phyloP scores from a whole-genome alignment of 2,113 vertebrate genomes.

The Psammodynastes pulverulentus region DNA sequence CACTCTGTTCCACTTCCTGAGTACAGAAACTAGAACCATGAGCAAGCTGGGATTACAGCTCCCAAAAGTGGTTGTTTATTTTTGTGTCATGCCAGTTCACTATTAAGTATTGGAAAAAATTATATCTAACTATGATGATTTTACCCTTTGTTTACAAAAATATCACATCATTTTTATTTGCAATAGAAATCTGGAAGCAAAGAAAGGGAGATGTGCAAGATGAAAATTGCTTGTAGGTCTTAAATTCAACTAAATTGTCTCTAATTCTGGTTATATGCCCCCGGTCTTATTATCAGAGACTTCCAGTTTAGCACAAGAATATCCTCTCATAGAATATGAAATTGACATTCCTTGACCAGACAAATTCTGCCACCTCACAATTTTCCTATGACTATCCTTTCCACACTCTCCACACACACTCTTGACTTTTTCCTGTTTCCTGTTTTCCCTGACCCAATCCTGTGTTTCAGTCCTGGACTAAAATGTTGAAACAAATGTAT shows the following conservation, averaged over 20 bases:
- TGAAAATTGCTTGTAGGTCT: background rate
- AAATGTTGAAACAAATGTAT: background rate
- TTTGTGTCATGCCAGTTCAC: background rate
- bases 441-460: background rate
- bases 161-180: background rate
- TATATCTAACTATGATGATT: background rate
- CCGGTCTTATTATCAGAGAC: background rate
- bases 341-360: background rate
- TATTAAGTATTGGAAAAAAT: background rate
- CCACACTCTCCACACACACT: background rate
- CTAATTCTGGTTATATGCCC: background rate
- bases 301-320: background rate
- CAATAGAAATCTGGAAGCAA: background rate
- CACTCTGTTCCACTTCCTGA: background rate
- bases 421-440: background rate
- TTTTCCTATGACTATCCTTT: background rate
- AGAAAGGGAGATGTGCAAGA: background rate
- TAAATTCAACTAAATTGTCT: background rate
- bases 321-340: background rate
- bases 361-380: background rate
- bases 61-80: background rate
- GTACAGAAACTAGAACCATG: background rate
- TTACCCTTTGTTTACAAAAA: background rate
- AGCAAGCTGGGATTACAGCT: background rate
- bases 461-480: background rate